phyloP scores from a whole-genome alignment of 2,113 vertebrate genomes.

The Tyto alba region DNA sequence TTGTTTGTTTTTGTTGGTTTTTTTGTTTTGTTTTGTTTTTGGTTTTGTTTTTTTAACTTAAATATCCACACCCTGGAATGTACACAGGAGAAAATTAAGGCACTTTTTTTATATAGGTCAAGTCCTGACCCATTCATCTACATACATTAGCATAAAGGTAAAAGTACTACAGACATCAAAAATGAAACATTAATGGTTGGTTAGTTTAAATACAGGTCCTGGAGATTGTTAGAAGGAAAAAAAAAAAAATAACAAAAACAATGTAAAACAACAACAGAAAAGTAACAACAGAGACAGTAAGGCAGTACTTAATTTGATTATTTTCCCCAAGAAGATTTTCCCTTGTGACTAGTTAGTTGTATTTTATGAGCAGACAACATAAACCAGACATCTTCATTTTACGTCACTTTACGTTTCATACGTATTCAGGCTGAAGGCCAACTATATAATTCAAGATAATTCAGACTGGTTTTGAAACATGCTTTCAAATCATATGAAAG shows the following conservation, averaged over 20 bases:
- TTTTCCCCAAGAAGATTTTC: not conserved
- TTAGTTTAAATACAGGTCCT: not conserved
- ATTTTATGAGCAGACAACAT: not conserved
- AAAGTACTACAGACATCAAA: conserved; percentile 2
- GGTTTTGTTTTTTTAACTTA: too few relatives aligned
- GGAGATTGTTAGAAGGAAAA: not conserved
- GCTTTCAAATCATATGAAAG: not conserved
- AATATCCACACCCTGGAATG: not conserved
- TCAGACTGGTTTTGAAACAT: not conserved
- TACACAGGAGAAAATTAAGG: not conserved
- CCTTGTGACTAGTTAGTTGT: not conserved
- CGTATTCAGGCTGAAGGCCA: not conserved
- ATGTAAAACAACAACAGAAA: not conserved
- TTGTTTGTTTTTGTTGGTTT: too few relatives aligned
- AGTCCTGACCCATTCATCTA: conserved; percentile 16
- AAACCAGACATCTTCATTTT: not conserved
- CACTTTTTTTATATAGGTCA: not conserved
- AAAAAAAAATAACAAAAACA: not conserved
- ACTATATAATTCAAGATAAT: not conserved
- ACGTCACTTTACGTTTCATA: not conserved
- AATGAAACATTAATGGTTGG: not conserved
- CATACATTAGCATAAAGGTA: not conserved
- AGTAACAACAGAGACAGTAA: not conserved
- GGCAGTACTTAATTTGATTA: not conserved
- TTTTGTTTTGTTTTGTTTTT: too few relatives aligned